Percentiles rank a stretch among this genome's conserved stretches.
These are phyloP conservation scores for Leptobrachium leishanense DNA, from an alignment of 2,113 vertebrate species.

Conservation along the genomic window DNA sequence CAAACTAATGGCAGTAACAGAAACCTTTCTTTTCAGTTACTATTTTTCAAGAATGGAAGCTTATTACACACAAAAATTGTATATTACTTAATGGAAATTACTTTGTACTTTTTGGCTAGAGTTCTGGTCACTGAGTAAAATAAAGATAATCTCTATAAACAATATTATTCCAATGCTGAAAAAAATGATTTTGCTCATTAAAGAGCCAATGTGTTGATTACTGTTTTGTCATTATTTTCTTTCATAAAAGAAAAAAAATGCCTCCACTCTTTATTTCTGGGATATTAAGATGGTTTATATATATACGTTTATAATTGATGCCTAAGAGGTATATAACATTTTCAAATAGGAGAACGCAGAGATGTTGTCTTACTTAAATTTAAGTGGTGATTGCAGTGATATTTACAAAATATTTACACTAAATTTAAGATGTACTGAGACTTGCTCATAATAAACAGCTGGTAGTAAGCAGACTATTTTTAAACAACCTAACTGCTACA, in stretches of 20 bases:
- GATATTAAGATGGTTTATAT: too few relatives aligned
- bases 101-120: constrained; percentile 77
- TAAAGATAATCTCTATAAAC: constrained; percentile 80
- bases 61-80: constrained; percentile 82
- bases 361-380: too few relatives aligned
- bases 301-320: too few relatives aligned
- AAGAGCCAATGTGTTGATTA: constrained; percentile 83
- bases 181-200: constrained; percentile 82
- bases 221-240: constrained; percentile 74
- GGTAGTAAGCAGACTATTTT: too few relatives aligned
- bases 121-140: constrained; percentile 75
- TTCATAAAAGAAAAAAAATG: background rate
- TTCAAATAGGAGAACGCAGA: too few relatives aligned
- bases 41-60: constrained; percentile 83
- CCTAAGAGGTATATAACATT: too few relatives aligned
- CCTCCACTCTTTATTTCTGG: too few relatives aligned
- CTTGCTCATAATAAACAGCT: too few relatives aligned
- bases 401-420: too few relatives aligned
- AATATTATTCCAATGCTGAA: constrained; percentile 78
- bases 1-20: constrained; percentile 86
- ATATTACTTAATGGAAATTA: constrained; percentile 80
- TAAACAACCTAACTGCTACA: too few relatives aligned
- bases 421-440: too few relatives aligned
- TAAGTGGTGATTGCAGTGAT: too few relatives aligned
- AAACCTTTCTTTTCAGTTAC: constrained; percentile 85